Evolutionary conservation across 2,888 invertebrate genomes (phyloP), one percentile per base, ranked within the genome.

Genomic region (Lucinisca nassula): DNA sequence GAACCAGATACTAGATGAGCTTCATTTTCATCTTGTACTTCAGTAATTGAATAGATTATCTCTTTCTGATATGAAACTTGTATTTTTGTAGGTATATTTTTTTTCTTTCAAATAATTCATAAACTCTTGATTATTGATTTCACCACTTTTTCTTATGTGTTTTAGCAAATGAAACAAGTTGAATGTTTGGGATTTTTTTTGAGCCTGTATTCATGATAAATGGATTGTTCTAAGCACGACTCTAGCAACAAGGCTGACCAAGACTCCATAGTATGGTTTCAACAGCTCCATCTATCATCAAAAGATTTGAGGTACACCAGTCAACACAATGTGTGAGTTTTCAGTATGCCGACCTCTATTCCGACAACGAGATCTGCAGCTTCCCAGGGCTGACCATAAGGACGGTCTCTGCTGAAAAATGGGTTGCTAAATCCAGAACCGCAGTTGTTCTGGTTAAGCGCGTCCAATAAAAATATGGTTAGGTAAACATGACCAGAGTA

Each of bases 201-300:
- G n/a, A n/a, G n/a, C 8, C 3, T 21, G 51, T 4, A 51, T 4
- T 10, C 12, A 21, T n/a, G 21, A 51, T 51, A 51, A 3, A 4
- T 4, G 51, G n/a, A n/a, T 10, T 17, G 75, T 76, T 76, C 75
- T 76, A 49, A 76, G 51, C 75, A 76, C 49, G 21, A 32, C 75
- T 76, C 30, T 49, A 51, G 51, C 75, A 30, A 76, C 30, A 51
- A 30, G n/a, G 75, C 35, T 76, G 45, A 14, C 30, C 75, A 76
- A 32, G 32, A 40, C 75, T 51, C 51, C 17, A 76, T 51, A 76
- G 75, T 17, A 76, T 17, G 45, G 32, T 30, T 76, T 51, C 75
- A 76, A 76, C 75, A 51, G 75, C 75, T 76, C 75, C 51, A 21
- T 76, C 32, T 51, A 51, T 55, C 75, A 76, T 10, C 55, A 49